Percentiles rank a stretch among this genome's conserved stretches.
phyloP scores from a whole-genome alignment of 2,888 invertebrate species.

The Flexamia atlantica region DNA sequence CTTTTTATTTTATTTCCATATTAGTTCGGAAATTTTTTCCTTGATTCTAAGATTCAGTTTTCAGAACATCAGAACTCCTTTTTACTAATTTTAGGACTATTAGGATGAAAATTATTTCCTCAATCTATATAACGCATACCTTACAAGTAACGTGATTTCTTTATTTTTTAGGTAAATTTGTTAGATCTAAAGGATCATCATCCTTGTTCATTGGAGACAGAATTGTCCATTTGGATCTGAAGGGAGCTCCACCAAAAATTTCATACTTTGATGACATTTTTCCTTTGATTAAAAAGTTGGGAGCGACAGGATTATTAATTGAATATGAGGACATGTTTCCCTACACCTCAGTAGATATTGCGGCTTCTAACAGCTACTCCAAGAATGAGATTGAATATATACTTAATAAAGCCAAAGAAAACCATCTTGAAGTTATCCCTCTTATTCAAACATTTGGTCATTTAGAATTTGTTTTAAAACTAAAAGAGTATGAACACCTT shows the following conservation, averaged over 20 bases:
- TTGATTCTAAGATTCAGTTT: too few relatives aligned
- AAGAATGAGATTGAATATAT: conserved; percentile 78
- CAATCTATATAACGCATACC: too few relatives aligned
- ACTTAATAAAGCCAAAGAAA: conserved; percentile 76
- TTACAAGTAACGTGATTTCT: too few relatives aligned
- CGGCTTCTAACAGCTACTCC: conserved; percentile 82
- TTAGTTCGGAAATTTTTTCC: too few relatives aligned
- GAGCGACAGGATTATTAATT: conserved; percentile 88
- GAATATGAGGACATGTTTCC: conserved; percentile 96
- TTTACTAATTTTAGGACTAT: too few relatives aligned
- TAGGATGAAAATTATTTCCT: too few relatives aligned
- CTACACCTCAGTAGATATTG: conserved; percentile 79
- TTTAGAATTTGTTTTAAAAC: conserved; percentile 88
- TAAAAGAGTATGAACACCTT: conserved; percentile 81
- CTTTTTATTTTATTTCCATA: too few relatives aligned
- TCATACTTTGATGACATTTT: conserved; percentile 80
- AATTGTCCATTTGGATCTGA: conserved; percentile 89
- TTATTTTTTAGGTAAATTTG: conserved; percentile 32
- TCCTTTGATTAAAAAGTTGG: conserved; percentile 79
- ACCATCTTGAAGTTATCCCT: conserved; percentile 85
- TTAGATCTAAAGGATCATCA: neutral
- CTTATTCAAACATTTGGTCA: conserved; percentile 93
- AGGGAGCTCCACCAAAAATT: conserved; percentile 88
- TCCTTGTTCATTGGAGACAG: conserved; percentile 59
- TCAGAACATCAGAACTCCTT: too few relatives aligned